These are phyloP conservation scores for Bradypodion pumilum DNA, from an alignment of 2,797 vertebrate species.

Conservation along the genomic window DNA sequence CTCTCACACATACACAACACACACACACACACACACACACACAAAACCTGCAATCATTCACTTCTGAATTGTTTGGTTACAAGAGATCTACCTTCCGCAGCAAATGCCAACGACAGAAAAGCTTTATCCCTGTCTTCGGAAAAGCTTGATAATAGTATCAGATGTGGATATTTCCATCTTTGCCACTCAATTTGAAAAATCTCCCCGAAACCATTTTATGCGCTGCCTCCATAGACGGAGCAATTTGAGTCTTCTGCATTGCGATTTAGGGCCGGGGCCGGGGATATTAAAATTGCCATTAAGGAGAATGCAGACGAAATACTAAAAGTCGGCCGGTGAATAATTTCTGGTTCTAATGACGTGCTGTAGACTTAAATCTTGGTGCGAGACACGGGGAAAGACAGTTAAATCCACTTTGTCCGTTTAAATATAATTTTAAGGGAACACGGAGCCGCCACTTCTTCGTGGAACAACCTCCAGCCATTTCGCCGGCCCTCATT, in stretches of 20 bases:
- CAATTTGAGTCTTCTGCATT: slow-evolving; percentile 64
- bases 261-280: slow-evolving; percentile 59
- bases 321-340: slow-evolving; percentile 70
- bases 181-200: slow-evolving; percentile 55
- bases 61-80: background rate
- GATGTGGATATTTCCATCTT: slow-evolving; percentile 42
- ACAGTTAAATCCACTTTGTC: slow-evolving; percentile 80
- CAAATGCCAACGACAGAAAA: background rate
- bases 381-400: slow-evolving; percentile 69
- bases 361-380: slow-evolving; percentile 74
- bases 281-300: slow-evolving; percentile 72
- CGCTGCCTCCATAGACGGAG: slow-evolving; percentile 54
- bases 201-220: slow-evolving; percentile 65
- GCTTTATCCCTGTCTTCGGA: background rate
- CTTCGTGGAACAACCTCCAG: slow-evolving; percentile 76
- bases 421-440: slow-evolving; percentile 80
- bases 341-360: slow-evolving; percentile 76
- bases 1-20: too few species aligned
- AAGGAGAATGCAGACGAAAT: slow-evolving; percentile 65
- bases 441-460: slow-evolving; percentile 73
- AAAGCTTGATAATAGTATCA: slow-evolving; percentile 30
- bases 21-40: fast-evolving
- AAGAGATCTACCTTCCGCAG: background rate
- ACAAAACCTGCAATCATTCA: background rate
- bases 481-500: slow-evolving; percentile 78